Base-by-base conservation (phyloP, 2,113 vertebrate species). In the Chloroceryle aenea region DNA sequence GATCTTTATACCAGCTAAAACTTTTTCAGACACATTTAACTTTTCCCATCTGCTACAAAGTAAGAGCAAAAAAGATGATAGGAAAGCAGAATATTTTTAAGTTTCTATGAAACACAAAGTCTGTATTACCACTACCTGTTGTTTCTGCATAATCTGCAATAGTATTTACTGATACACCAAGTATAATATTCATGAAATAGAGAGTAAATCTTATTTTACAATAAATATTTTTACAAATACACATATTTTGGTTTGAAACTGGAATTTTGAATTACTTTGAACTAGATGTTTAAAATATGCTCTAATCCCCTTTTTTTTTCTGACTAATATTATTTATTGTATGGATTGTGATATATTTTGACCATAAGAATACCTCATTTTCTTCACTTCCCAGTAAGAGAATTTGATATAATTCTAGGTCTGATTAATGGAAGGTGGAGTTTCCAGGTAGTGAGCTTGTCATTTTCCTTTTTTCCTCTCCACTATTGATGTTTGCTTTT, bases 1-100 rank as follows among this genome's bases (percentile, higher is more conserved):
- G 56, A 64, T 87, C 73, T 90, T 69, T 94, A 50, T 26, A 55
- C 5, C 59, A 59, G 68, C 43, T 86, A 90, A 66, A 96, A 88
- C n/a, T 80, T 94, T 80, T 52, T 27, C 43, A 71, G 90, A 20
- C 7, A 42, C 2, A 1, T 77, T 73, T 67, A 83, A 74, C 18
- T 63, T 85, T 40, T 85, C 52, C 40, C 4, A 43, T n/a, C 10
- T 76, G 15, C 45, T 73, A n/a, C 66, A 85, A 95, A 73, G 13
- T 29, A 55, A 55, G 27, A 81, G 32, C 10, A 50, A 68, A 76
- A 52, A 21, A 63, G 7, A 42, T 56, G 52, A 38, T 6, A 59
- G 16, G 9, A 21, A 14, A 21, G 61, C 43, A 71, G 72, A 81
- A 74, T 67, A 42, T 63, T 83, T 68, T 66, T 12, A 77, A 38